Conservation (phyloP, 2,888 invertebrate species). For the Ophion costatus region DNA sequence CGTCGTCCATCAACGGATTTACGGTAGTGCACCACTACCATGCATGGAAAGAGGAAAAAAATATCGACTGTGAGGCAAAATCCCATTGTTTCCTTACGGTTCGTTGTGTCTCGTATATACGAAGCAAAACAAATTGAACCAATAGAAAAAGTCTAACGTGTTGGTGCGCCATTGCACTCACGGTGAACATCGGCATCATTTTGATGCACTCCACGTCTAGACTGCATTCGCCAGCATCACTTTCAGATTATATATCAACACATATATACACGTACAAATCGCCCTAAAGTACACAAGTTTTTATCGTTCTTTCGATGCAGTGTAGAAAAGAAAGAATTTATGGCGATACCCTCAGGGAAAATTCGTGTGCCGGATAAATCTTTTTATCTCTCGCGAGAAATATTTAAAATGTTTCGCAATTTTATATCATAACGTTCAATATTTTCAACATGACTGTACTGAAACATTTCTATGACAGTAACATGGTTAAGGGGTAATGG, state of each 20-base stretch:
- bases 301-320: neutral
- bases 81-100: constrained; percentile 8
- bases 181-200: constrained; percentile 14
- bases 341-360: neutral
- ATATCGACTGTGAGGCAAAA: constrained; percentile 46
- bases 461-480: too few species aligned
- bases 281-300: neutral
- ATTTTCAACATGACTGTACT: too few species aligned
- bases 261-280: neutral
- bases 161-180: constrained; percentile 43
- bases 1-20: constrained; percentile 51
- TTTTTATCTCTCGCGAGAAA: neutral
- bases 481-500: too few species aligned
- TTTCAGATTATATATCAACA: constrained; percentile 7
- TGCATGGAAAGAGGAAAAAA: constrained; percentile 35
- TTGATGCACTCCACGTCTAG: constrained; percentile 5
- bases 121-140: constrained; percentile 48
- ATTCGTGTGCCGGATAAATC: neutral
- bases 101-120: constrained; percentile 12
- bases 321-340: neutral
- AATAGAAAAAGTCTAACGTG: constrained; percentile 33
- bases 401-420: too few species aligned
- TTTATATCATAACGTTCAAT: too few species aligned
- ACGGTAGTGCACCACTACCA: neutral
- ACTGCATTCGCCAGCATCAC: constrained; percentile 11